Percentiles rank a stretch among this genome's conserved stretches.
Conservation (phyloP, 2,888 invertebrate genomes). For the Scrobipalpa atriplicella region DNA sequence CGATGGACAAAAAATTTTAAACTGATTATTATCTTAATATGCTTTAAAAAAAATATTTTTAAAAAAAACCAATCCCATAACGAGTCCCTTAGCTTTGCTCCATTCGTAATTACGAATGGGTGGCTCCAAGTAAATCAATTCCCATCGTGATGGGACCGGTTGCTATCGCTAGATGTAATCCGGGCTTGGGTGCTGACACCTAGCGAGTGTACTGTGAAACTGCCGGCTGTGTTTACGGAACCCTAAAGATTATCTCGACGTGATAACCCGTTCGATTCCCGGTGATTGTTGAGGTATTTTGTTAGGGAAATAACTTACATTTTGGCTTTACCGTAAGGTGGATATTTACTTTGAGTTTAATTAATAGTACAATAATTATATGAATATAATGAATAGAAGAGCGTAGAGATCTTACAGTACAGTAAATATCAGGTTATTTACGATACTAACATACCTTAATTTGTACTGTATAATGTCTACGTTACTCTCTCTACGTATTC, state of each 20-base stretch:
- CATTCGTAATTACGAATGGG: conserved; percentile 11
- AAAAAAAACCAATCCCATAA: neutral
- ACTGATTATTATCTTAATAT: too few species aligned
- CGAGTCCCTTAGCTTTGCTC: neutral
- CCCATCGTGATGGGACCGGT: conserved; percentile 23
- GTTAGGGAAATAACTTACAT: conserved; percentile 2
- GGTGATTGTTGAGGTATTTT: conserved; percentile 1
- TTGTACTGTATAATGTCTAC: too few species aligned
- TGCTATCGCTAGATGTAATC: conserved; percentile 23
- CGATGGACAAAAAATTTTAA: too few species aligned
- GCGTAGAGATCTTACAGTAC: too few species aligned
- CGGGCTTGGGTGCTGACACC: conserved; percentile 23
- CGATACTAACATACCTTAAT: too few species aligned
- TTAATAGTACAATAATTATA: too few species aligned
- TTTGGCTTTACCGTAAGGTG: conserved; percentile 5
- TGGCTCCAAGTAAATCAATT: conserved; percentile 26
- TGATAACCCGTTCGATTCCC: conserved; percentile 4
- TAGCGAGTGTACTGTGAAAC: conserved; percentile 3
- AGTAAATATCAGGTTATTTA: too few species aligned
- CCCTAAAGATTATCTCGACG: conserved; percentile 26
- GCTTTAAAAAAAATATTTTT: too few species aligned
- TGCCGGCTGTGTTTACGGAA: conserved; percentile 24
- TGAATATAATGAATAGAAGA: too few species aligned
- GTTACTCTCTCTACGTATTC: too few species aligned
- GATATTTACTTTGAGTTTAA: neutral